A percentile compares a stretch with the other conserved stretches of the same genome.
phyloP scores from a whole-genome alignment of 2,113 vertebrate genomes.

The Malaclemys terrapin region DNA sequence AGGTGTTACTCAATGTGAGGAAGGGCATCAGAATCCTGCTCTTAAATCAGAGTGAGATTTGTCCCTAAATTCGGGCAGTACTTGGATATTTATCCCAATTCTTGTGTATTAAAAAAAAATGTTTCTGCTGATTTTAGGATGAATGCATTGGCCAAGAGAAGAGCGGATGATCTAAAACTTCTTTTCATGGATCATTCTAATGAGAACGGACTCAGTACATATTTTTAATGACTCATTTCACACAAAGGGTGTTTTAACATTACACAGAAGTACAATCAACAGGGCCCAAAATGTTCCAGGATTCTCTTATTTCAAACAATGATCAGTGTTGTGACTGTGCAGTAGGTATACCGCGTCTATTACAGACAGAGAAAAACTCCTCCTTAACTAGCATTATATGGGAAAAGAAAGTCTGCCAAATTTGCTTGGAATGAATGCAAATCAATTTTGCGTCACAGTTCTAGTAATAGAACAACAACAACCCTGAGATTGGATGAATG shows the following conservation, averaged over 20 bases:
- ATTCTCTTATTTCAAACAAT: constrained; percentile 27
- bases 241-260: constrained; percentile 28
- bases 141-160: background rate
- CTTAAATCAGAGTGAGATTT: background rate
- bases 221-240: background rate
- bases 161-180: background rate
- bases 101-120: background rate
- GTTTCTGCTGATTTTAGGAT: background rate
- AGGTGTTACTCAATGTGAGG: background rate
- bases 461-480: constrained; percentile 30
- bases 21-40: background rate
- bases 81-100: background rate
- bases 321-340: background rate
- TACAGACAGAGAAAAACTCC: background rate
- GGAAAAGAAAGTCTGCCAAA: constrained; percentile 45
- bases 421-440: constrained; percentile 44
- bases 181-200: constrained; percentile 31
- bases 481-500: constrained; percentile 14
- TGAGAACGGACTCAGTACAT: background rate
- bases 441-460: constrained; percentile 45
- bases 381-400: constrained; percentile 30
- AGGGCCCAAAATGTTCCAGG: background rate
- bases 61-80: background rate
- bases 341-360: background rate
- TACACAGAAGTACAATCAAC: constrained; percentile 22